These are phyloP conservation scores for Neogale vison DNA, from an alignment of 2,113 vertebrate genomes.

Conservation along the genomic window DNA sequence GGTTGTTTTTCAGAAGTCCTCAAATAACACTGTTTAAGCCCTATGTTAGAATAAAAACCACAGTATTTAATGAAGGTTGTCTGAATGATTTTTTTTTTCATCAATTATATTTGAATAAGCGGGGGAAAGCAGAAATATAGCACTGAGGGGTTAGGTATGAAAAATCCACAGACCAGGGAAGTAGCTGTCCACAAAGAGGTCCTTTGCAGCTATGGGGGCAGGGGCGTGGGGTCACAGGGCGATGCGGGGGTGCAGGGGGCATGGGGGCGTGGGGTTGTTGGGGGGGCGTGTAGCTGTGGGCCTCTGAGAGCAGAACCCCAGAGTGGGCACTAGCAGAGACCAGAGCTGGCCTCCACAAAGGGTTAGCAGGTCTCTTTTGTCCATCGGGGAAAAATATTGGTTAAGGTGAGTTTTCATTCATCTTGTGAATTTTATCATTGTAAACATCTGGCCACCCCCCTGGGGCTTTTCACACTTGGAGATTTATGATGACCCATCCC, in stretches of 20 bases:
- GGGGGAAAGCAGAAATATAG: background rate
- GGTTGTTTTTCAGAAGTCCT: background rate
- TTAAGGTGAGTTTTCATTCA: background rate
- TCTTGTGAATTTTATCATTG: background rate
- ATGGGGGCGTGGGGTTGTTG: too few species aligned
- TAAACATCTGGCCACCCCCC: background rate
- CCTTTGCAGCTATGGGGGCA: background rate
- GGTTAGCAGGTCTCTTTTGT: fast-evolving
- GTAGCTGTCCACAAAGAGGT: background rate
- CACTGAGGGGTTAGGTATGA: background rate
- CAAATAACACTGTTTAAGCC: background rate
- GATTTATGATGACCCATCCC: too few species aligned
- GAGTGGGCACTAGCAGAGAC: too few species aligned
- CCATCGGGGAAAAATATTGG: background rate
- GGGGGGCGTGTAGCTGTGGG: fast-evolving
- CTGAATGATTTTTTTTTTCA: background rate
- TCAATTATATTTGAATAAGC: background rate
- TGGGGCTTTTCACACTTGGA: background rate
- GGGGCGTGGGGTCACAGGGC: too few species aligned
- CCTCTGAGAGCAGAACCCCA: fast-evolving
- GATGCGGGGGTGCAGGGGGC: fast-evolving
- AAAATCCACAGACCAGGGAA: background rate
- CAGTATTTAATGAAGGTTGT: background rate
- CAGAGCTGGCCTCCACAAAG: background rate
- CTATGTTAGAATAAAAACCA: background rate